These are phyloP conservation scores for Galaxea fascicularis DNA, from an alignment of 92 coral and sea anemone species.

Conservation along the genomic window DNA sequence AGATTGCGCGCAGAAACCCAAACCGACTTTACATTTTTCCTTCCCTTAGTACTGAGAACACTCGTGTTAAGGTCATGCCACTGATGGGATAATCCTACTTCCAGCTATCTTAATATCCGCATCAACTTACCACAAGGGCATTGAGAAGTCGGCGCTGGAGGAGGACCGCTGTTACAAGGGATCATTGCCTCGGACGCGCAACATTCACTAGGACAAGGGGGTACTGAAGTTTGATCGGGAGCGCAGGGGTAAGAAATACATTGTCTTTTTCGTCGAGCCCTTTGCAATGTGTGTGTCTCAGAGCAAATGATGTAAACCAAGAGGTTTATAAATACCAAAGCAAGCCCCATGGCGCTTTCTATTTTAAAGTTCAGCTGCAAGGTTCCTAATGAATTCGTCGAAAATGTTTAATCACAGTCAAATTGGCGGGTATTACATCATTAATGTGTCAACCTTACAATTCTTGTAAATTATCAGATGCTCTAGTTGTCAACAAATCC, in stretches of 20 bases:
- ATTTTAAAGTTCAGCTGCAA: not conserved
- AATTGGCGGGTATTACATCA: not conserved
- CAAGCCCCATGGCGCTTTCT: not conserved
- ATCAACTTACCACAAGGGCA: not conserved
- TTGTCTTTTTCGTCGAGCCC: not conserved
- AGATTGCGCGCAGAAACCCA: too few species aligned
- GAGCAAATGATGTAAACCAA: not conserved
- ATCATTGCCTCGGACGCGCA: not conserved
- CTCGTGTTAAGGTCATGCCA: too few species aligned
- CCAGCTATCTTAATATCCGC: too few species aligned
- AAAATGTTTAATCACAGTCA: not conserved
- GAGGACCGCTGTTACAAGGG: not conserved
- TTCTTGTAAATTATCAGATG: not conserved
- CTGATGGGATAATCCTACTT: too few species aligned
- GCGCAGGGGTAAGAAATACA: not conserved
- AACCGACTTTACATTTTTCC: too few species aligned
- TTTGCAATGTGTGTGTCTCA: not conserved
- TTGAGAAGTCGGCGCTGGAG: not conserved
- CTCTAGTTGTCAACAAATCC: not conserved
- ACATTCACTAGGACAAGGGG: not conserved
- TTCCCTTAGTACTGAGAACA: too few species aligned
- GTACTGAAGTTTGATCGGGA: not conserved
- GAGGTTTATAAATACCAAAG: not conserved
- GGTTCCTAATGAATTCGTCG: not conserved
- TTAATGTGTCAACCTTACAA: not conserved